A percentile compares a stretch with the other conserved stretches of the same genome.
These are phyloP conservation scores for Chymomyza costata DNA, from an alignment of 1,140 invertebrate species.

Conservation along the genomic window DNA sequence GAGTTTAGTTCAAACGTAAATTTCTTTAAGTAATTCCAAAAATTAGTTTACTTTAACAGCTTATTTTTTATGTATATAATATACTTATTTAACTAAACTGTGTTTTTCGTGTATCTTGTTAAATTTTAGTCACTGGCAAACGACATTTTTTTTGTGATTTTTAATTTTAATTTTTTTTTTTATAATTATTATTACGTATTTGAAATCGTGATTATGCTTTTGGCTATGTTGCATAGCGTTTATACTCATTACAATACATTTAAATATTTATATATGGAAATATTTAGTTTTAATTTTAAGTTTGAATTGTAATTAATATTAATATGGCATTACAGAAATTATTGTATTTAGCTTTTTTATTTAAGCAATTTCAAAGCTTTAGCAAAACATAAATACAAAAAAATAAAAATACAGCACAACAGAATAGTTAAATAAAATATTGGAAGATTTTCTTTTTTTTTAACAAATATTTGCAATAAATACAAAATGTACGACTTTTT, in stretches of 20 bases:
- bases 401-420: conserved; percentile 33
- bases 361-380: conserved; percentile 31
- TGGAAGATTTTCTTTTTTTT: conserved; percentile 44
- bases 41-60: too few relatives aligned
- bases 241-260: conserved; percentile 31
- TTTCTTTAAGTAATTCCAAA: conserved; percentile 14
- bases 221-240: conserved; percentile 69
- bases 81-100: conserved; percentile 27
- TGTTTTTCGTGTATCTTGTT: conserved; percentile 32
- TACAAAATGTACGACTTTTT: conserved; percentile 41
- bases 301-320: conserved; percentile 53
- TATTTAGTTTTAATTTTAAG: conserved; percentile 38
- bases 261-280: conserved; percentile 53
- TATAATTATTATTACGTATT: conserved; percentile 67
- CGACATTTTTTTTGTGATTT: conserved; percentile 37
- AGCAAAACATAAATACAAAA: conserved; percentile 52
- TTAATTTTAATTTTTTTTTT: conserved; percentile 22
- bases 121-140: conserved; percentile 67
- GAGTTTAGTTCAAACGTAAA: conserved; percentile 13
- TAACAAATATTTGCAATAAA: conserved; percentile 62
- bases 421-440: conserved; percentile 39
- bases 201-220: conserved; percentile 73
- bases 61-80: too few relatives aligned
- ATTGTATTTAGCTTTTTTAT: conserved; percentile 27
- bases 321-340: conserved; percentile 64